Percentiles rank a stretch among this genome's conserved stretches.
Evolutionary conservation across 2,797 vertebrate species (phyloP).

Genomic region (Ceryle rudis): DNA sequence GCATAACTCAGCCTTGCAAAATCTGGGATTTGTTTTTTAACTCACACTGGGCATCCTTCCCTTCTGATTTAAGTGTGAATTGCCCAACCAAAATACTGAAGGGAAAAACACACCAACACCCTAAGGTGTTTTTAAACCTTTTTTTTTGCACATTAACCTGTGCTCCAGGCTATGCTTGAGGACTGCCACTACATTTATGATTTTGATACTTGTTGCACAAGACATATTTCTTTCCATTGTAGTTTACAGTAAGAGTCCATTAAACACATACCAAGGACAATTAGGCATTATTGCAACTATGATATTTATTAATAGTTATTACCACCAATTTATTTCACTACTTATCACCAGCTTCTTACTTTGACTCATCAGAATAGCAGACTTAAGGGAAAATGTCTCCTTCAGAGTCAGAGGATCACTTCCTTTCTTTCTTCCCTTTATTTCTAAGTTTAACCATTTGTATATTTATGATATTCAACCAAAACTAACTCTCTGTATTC

Average conservation of each 20-base stretch:
- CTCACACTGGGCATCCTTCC: neutral
- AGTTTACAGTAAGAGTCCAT: neutral
- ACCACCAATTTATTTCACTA: neutral
- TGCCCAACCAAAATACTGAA: neutral
- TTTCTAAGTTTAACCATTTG: neutral
- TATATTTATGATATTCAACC: neutral
- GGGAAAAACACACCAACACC: neutral
- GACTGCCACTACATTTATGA: neutral
- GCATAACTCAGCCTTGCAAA: neutral
- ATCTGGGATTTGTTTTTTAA: neutral
- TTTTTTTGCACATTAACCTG: neutral
- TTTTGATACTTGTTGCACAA: neutral
- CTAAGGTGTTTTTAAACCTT: neutral
- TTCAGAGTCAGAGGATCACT: neutral
- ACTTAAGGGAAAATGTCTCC: neutral
- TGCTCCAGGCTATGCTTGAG: neutral
- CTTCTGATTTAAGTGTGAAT: neutral
- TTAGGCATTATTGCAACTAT: neutral
- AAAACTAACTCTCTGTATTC: neutral
- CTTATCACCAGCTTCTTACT: neutral
- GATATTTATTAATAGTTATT: constrained; percentile 1
- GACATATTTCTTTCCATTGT: neutral
- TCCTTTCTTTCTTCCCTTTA: neutral
- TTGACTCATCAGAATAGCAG: neutral
- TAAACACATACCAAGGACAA: neutral